These are phyloP conservation scores for Hemicrepidius hirtus DNA, from an alignment of 2,888 invertebrate species.

Conservation along the genomic window DNA sequence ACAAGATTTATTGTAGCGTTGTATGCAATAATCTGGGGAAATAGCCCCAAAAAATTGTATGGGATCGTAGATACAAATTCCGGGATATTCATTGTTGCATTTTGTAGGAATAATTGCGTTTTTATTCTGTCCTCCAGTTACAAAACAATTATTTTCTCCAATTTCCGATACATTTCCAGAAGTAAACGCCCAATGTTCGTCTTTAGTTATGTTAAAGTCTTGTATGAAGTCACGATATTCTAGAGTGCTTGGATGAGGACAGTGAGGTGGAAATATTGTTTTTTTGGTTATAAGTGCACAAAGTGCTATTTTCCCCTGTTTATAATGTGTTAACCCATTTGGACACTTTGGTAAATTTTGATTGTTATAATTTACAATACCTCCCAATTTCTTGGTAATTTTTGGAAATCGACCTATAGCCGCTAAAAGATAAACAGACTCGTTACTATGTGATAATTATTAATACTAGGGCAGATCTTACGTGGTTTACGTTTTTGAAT, in stretches of 20 bases:
- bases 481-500: too few species aligned
- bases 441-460: too few species aligned
- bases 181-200: slow-evolving; percentile 25
- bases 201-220: slow-evolving; percentile 18
- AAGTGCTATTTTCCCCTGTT: too few species aligned
- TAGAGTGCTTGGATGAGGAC: slow-evolving; percentile 31
- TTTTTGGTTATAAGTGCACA: slow-evolving; percentile 28
- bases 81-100: slow-evolving; percentile 24
- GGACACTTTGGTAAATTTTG: slow-evolving; percentile 28
- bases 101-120: slow-evolving; percentile 9
- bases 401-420: too few species aligned
- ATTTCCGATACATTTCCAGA: neutral
- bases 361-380: too few species aligned
- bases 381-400: too few species aligned
- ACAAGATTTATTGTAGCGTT: slow-evolving; percentile 17
- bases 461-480: too few species aligned
- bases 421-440: too few species aligned
- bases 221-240: slow-evolving; percentile 13
- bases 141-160: slow-evolving; percentile 14
- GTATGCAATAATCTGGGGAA: neutral
- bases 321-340: neutral
- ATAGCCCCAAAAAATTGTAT: too few species aligned
- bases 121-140: neutral
- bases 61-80: slow-evolving; percentile 9
- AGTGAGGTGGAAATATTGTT: slow-evolving; percentile 27